Base-by-base conservation (phyloP, 2,888 invertebrate genomes). In the Lamproptera curius region DNA sequence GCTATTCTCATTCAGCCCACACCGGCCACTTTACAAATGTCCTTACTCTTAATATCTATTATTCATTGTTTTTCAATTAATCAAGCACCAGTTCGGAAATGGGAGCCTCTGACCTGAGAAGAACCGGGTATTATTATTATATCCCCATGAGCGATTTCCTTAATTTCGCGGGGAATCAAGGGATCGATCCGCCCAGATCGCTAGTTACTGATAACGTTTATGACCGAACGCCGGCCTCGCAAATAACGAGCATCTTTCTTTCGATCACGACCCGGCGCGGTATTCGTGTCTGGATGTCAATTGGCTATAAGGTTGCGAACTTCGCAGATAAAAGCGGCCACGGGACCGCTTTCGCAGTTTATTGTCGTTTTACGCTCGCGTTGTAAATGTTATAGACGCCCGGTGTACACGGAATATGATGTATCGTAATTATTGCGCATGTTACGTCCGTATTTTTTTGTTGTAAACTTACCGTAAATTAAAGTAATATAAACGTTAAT, bases 81-180 rank as follows among this genome's bases (percentile, higher is more conserved):
- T n/a, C n/a, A n/a, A n/a, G n/a, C n/a, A n/a, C n/a, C n/a, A n/a
- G n/a, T n/a, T n/a, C n/a, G n/a, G n/a, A n/a, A n/a, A n/a, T n/a
- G n/a, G n/a, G n/a, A n/a, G n/a, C n/a, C n/a, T n/a, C n/a, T n/a
- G n/a, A n/a, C n/a, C n/a, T n/a, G n/a, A n/a, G n/a, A n/a, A n/a
- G n/a, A n/a, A n/a, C n/a, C n/a, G n/a, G n/a, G n/a, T n/a, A n/a
- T n/a, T n/a, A n/a, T n/a, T n/a, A n/a, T 28, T 10, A 28, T 87
- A 87, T 81, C 79, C 81, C 80, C 84, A 85, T 87, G 83, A 87
- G 84, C 86, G 84, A 84, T 86, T 86, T 82, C 82, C 85, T 87
- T 87, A 87, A 87, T 87, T 87, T 84, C 81, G 85, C 82, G 84
- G 63, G 76, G 78, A 84, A 85, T 85, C 81, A 76, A 71, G 73